A percentile compares a stretch with the other conserved stretches of the same genome.
phyloP scores from a whole-genome alignment of 2,888 invertebrate genomes.

The Augiades crinisus region DNA sequence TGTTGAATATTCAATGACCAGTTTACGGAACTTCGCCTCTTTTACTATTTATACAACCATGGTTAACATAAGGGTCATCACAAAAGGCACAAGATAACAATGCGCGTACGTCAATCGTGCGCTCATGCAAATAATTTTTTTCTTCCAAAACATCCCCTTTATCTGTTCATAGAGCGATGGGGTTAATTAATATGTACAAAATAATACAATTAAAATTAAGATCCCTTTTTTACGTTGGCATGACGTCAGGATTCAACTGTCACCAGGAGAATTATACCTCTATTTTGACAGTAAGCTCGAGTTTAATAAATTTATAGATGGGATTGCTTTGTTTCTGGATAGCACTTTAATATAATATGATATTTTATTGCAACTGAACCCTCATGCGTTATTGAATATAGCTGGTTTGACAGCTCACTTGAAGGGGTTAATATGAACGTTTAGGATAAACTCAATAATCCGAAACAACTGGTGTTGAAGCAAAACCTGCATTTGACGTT shows the following conservation, averaged over 20 bases:
- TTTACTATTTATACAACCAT: constrained; percentile 47
- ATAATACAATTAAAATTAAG: constrained; percentile 76
- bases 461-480: constrained; percentile 75
- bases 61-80: constrained; percentile 80
- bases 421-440: constrained; percentile 79
- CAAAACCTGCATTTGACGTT: constrained; percentile 75
- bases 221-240: constrained; percentile 69
- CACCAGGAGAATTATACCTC: constrained; percentile 72
- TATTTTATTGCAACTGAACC: constrained; percentile 62
- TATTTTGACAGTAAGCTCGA: constrained; percentile 70
- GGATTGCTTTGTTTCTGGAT: constrained; percentile 63
- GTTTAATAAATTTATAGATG: constrained; percentile 68
- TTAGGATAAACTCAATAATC: constrained; percentile 77
- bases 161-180: constrained; percentile 71
- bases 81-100: constrained; percentile 80
- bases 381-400: constrained; percentile 67
- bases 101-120: constrained; percentile 79
- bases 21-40: constrained; percentile 43
- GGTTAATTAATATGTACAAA: constrained; percentile 80
- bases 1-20: constrained; percentile 49
- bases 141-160: constrained; percentile 76
- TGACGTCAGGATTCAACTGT: constrained; percentile 75
- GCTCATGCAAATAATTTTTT: constrained; percentile 80
- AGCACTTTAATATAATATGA: constrained; percentile 59
- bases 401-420: constrained; percentile 71